Evolutionary conservation across 2,797 vertebrate species (phyloP), one percentile per base, ranked within the genome.

Genomic region (Columba guinea): DNA sequence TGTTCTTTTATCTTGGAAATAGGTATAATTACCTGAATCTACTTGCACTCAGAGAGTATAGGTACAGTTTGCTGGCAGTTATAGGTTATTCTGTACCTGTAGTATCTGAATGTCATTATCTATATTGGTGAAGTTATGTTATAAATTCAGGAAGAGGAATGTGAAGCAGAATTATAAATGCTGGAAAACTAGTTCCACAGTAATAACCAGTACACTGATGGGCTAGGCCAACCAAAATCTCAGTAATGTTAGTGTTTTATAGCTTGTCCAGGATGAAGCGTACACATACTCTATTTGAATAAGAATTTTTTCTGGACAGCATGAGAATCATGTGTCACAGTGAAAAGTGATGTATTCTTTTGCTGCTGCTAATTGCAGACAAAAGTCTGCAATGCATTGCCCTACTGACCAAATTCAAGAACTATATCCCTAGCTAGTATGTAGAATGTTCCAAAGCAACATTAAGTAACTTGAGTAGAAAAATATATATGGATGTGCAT

Each of bases 311-410:
- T 55, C 24, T 76, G 80, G 12, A 17, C 22, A 68, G 15, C 24
- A 27, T 49, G 51, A 74, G 18, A 78, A 37, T 46, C 10, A 0
- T 0, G 0, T 67, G 13, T n/a, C 10, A 69, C 30, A 44, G 22
- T 26, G 15, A 7, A 75, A 75, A 39, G 5, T 44, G 37, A 16
- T 52, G 15, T 14, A 1, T 1, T 10, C 7, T 62, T 34, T 70
- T 41, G 27, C 69, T 85, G 7, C 24, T 78, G 5, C 55, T 93
- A 73, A 58, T 46, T 87, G 7, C 32, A 88, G 68, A 32, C n/a
- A 73, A 89, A 74, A 30, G 10, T 32, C 21, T 67, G 13, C 10
- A 79, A 32, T 68, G 4, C 24, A 11, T 67, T 58, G 5, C n/a
- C 67, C 10, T 67, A 51, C 53, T 35, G 19, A 32, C 9, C 1